A percentile compares a stretch with the other conserved stretches of the same genome.
phyloP scores from a whole-genome alignment of 2,888 invertebrate genomes.

The Polydrusus pterygomalis region DNA sequence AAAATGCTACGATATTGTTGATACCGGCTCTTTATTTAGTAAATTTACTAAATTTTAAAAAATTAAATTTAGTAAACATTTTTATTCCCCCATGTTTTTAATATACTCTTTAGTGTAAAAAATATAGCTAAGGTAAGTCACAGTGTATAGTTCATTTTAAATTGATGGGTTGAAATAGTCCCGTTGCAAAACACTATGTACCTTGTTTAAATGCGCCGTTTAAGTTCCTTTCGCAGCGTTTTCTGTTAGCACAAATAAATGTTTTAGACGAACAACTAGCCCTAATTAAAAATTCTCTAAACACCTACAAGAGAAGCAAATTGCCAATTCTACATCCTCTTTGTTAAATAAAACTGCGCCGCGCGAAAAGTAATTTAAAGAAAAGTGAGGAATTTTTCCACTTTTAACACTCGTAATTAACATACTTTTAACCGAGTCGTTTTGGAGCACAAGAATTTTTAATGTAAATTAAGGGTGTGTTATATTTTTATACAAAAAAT shows the following conservation, averaged over 20 bases:
- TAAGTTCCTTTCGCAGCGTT: neutral
- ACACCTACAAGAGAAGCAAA: slow-evolving; percentile 20
- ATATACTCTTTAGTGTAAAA: too few species aligned
- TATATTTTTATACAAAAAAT: too few species aligned
- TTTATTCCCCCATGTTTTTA: too few species aligned
- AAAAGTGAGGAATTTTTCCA: slow-evolving; percentile 16
- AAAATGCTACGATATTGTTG: too few species aligned
- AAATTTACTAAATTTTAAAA: too few species aligned
- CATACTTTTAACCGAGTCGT: neutral
- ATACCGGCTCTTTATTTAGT: too few species aligned
- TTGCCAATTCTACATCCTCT: slow-evolving; percentile 10
- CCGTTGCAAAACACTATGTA: too few species aligned
- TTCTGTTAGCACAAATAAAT: slow-evolving; percentile 7
- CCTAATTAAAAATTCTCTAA: slow-evolving; percentile 17
- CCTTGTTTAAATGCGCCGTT: neutral
- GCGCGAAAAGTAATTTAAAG: slow-evolving; percentile 10
- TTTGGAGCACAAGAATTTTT: slow-evolving; percentile 1
- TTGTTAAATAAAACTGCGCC: slow-evolving; percentile 14
- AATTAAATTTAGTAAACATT: too few species aligned
- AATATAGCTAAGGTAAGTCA: too few species aligned
- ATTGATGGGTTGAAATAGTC: too few species aligned
- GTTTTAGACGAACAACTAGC: neutral
- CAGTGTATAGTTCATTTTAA: too few species aligned
- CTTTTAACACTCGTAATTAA: slow-evolving; percentile 7
- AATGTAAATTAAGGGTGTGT: neutral